A percentile compares a stretch with the other conserved stretches of the same genome.
phyloP scores from a whole-genome alignment of 2,888 invertebrate species.

The Orchestes rusci region DNA sequence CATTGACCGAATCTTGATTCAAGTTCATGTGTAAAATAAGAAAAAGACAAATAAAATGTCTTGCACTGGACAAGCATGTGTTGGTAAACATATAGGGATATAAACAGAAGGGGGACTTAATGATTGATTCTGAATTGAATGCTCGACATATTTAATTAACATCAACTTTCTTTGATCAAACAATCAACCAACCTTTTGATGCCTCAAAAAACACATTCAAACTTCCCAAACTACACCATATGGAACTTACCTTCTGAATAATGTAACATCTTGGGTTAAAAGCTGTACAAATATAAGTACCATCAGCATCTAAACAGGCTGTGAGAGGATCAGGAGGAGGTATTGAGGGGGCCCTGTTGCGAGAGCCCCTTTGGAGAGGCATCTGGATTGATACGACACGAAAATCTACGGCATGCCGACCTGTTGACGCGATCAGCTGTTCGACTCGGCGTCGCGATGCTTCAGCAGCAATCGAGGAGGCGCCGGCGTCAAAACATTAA shows the following conservation, averaged over 20 bases:
- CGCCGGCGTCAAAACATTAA: conserved; percentile 34
- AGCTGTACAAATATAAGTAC: conserved; percentile 56
- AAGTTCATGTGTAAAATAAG: no score
- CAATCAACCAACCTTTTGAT: no score
- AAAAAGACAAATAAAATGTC: no score
- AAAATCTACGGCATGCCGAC: conserved; percentile 43
- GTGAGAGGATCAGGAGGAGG: conserved; percentile 39
- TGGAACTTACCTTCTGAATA: conserved; percentile 53
- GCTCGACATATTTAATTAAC: no score
- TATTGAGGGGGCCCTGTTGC: conserved; percentile 9
- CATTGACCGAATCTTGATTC: no score
- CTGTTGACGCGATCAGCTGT: conserved; percentile 43
- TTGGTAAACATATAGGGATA: no score
- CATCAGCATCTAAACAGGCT: conserved; percentile 49
- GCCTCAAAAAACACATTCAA: no score
- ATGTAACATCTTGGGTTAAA: conserved; percentile 57
- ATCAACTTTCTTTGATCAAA: no score
- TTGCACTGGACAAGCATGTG: no score
- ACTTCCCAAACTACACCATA: no score
- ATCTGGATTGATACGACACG: conserved; percentile 38
- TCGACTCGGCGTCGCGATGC: conserved; percentile 19
- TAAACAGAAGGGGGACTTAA: no score
- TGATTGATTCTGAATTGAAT: no score
- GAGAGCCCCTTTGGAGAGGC: conserved; percentile 38
- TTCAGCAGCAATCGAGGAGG: conserved; percentile 14